Base-by-base conservation (phyloP, 92 coral and sea anemone genomes). In the Parazoanthus darwini region DNA sequence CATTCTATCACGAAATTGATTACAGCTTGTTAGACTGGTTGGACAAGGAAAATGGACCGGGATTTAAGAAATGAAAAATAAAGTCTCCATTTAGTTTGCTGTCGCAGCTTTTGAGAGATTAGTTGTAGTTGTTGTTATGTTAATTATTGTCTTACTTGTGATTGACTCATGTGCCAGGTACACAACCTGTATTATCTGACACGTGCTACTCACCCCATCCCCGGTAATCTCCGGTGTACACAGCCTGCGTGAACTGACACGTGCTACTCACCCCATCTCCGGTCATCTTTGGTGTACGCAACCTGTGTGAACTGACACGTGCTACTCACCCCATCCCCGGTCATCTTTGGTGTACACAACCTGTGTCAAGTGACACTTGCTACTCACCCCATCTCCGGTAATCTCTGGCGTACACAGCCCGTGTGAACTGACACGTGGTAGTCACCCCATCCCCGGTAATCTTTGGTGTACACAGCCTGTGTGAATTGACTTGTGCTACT, bases 261-360 rank as follows among this genome's bases (percentile, higher is more conserved):
- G 38, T 26, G 46, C 22, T 67, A 84, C 78, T 85, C 80, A 29
- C 44, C 96, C 85, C 87, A 90, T 14, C 38, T 39, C 76, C 39
- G 33, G 16, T 26, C 29, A 36, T 26, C 14, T 36, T 6, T 25
- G 5, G 74, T 71, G 36, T 71, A 26, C 75, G 26, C 36, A 9
- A 90, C 91, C 16, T 71, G 79, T 37, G 88, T 85, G 9, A 73
- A 18, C 82, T 81, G 43, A 85, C 96, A 94, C 2, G 93, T 59
- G 22, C 93, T 88, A 74, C 94, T 94, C 71, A 90, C 87, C 3
- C 96, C 96, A 43, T 22, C 94, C 93, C 33, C 96, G 1, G 56
- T 50, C 3, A 50, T 50, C 56, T 50, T 4, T 50, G 56, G 56
- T 50, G 56, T 50, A 3, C 56, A 50, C 13, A 50, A 11, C 13